phyloP scores from a whole-genome alignment of 2,888 invertebrate species.

The Aleiodes leptofemur region DNA sequence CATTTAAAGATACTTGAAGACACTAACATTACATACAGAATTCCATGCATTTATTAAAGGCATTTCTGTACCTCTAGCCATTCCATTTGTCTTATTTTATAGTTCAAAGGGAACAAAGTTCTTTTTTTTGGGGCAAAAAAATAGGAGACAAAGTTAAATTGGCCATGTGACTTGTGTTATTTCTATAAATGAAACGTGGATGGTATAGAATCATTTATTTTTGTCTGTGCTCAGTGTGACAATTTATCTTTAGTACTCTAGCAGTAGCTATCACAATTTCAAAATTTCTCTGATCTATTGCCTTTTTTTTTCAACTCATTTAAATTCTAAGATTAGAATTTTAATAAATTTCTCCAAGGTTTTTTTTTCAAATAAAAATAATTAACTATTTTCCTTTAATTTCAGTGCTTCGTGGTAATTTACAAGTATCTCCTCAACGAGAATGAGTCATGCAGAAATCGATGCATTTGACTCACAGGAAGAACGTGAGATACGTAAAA shows the following conservation, averaged over 20 bases:
- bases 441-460: constrained; percentile 67
- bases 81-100: no score
- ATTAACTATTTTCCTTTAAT: constrained; percentile 38
- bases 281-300: no score
- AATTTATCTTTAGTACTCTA: constrained; percentile 18
- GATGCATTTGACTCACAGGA: constrained; percentile 54
- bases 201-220: constrained; percentile 44
- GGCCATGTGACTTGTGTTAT: constrained; percentile 39
- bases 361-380: background rate
- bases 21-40: no score
- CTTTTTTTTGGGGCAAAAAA: background rate
- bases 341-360: no score
- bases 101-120: no score
- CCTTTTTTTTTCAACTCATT: no score
- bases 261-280: no score
- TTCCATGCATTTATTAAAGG: no score
- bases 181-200: constrained; percentile 40
- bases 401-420: constrained; percentile 60
- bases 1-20: no score
- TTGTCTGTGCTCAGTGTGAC: constrained; percentile 27
- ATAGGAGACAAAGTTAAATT: background rate
- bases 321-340: no score
- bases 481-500: constrained; percentile 62
- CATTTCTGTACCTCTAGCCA: no score
- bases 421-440: constrained; percentile 55